Evolutionary conservation across 2,797 vertebrate genomes (phyloP), one percentile per base, ranked within the genome.

Genomic region (Heterohyrax brucei): DNA sequence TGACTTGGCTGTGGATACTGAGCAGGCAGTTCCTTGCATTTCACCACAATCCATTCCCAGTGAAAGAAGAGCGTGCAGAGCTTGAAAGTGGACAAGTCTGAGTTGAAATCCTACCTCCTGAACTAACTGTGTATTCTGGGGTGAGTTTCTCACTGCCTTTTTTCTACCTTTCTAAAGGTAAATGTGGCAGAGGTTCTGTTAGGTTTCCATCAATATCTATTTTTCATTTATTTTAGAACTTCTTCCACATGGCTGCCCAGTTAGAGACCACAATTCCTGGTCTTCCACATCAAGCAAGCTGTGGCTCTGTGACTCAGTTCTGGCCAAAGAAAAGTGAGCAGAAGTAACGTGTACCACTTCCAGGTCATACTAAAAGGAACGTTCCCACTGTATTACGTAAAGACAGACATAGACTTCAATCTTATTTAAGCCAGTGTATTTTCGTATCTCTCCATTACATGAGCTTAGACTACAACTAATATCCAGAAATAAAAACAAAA

Each of bases 351-450:
- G 33, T 77, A 75, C 46, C 18, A 85, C 61, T 61, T 75, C 62
- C 13, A 79, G 19, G 46, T 66, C 53, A 46, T 3, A 61, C 7
- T 70, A 83, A 85, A 73, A 73, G n/a, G 33, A 93, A 59, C 39
- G 2, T 5, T 81, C 59, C 83, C 66, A 62, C 13, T 79, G 76
- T 62, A 82, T 7, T 24, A 30, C 12, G 8, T 33, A n/a, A 44
- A 89, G 39, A 85, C 21, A 85, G 79, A 94, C 56, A 78, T 81
- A 53, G 33, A 73, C 10, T 48, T 61, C 70, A 50, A 28, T 86
- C 28, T 75, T 86, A 90, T 24, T 91, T 82, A 79, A 79, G 48
- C 26, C 70, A 26, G 39, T 53, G 8, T 12, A 72, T 66, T 89
- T 81, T 48, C 7, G 22, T 12, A 28, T 46, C 33, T 84, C 50